phyloP scores from a whole-genome alignment of 2,888 invertebrate species.

The Thecocarcelia acutangulata region DNA sequence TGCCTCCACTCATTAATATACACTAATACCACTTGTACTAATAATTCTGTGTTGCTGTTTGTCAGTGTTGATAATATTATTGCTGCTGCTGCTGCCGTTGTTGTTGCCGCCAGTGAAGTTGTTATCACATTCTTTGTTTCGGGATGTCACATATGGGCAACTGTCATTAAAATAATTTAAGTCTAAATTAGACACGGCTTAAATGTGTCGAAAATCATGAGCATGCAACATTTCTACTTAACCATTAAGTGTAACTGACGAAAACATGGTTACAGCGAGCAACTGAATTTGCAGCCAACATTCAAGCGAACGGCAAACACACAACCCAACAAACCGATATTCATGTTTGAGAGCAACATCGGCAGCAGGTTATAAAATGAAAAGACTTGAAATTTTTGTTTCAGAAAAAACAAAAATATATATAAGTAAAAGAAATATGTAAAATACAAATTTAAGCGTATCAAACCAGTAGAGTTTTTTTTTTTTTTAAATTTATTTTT shows the following conservation, averaged over 20 bases:
- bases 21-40: not conserved
- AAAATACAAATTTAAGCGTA: conserved; percentile 66
- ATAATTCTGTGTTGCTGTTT: conserved; percentile 13
- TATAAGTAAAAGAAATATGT: conserved; percentile 23
- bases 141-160: conserved; percentile 68
- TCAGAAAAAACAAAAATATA: not conserved
- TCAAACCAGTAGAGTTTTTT: conserved; percentile 61
- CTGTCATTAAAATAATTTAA: conserved; percentile 70
- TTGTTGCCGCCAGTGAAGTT: conserved; percentile 40
- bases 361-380: conserved; percentile 63
- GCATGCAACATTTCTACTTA: conserved; percentile 68
- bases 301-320: conserved; percentile 1
- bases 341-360: conserved; percentile 32
- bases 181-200: conserved; percentile 70
- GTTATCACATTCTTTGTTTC: conserved; percentile 56
- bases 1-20: not conserved
- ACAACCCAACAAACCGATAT: conserved; percentile 5
- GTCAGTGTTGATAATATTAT: conserved; percentile 27
- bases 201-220: conserved; percentile 70
- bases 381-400: conserved; percentile 16
- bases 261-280: conserved; percentile 63
- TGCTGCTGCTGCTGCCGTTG: conserved; percentile 40
- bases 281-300: conserved; percentile 57
- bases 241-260: conserved; percentile 69
- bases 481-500: not conserved